These are phyloP conservation scores for Penaeus vannamei DNA, from an alignment of 1,140 invertebrate species.

Conservation along the genomic window DNA sequence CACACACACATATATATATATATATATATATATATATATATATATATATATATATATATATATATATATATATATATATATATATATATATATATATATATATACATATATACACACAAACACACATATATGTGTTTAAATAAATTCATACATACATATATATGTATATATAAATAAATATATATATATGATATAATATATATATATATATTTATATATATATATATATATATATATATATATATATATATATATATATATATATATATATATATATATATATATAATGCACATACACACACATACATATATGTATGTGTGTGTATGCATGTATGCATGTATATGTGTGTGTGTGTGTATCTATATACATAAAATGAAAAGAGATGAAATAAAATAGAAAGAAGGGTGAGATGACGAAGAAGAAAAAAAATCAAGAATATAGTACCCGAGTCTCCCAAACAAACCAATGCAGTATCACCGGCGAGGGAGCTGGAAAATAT, in stretches of 20 bases:
- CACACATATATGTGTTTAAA: neutral
- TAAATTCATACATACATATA: too few species aligned
- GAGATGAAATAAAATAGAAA: too few species aligned
- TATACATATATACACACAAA: neutral
- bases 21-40: slow-evolving; percentile 3
- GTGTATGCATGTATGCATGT: too few species aligned
- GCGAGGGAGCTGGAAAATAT: too few species aligned
- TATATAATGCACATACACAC: neutral
- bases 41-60: slow-evolving; percentile 25
- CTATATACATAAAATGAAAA: too few species aligned
- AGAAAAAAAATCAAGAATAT: too few species aligned
- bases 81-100: neutral
- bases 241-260: neutral
- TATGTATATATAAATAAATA: slow-evolving; percentile 9
- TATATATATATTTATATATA: slow-evolving; percentile 24
- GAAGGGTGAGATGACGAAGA: too few species aligned
- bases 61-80: slow-evolving; percentile 22
- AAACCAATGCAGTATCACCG: too few species aligned
- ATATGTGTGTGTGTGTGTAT: too few species aligned
- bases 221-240: slow-evolving; percentile 1
- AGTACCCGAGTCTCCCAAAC: too few species aligned
- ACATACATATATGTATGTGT: neutral
- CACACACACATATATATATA: slow-evolving; percentile 1
- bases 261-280: neutral
- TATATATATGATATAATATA: slow-evolving; percentile 17